Base-by-base conservation (phyloP, 2,797 vertebrate genomes). In the Darevskia mixta region DNA sequence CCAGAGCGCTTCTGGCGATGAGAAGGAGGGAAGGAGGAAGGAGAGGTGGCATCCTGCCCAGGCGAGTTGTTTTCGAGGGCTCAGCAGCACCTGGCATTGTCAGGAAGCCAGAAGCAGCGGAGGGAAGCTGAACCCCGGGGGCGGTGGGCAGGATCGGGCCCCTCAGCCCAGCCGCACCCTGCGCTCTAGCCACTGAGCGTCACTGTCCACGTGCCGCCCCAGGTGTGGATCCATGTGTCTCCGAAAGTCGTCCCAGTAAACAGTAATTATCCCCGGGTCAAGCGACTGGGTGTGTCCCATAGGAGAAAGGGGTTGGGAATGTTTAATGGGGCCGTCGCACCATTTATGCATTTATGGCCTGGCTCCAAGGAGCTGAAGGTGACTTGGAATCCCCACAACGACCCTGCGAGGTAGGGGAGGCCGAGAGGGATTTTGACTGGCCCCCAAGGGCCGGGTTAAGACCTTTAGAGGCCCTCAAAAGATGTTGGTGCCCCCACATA, bases 191-290 rank as follows among this genome's bases (percentile, higher is more conserved):
- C 18, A 25, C 8, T n/a, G 2, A 15, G 41, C 5, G 45, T 23
- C 58, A 5, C 23, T 23, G 25, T 25, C 20, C 13, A 75, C 32
- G 49, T 55, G 49, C 13, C 1, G n/a, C 29, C 49, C 55, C 87
- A 6, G 77, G 86, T 41, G 27, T 43, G 27, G 55, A 38, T 17
- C 86, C 89, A 67, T 41, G 82, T 43, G 77, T 35, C 27, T 69
- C 49, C 78, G 58, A 35, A 41, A 55, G 35, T 2, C 3, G 15
- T n/a, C 32, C 71, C 43, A 2, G 84, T 89, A 89, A 89, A 89
- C 79, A 89, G 35, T 81, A 77, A 87, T 90, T 87, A 77, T 10
- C 78, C 58, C 29, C 0, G 2, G 61, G 83, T 83, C 55, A 45
- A 29, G 69, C 1, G 2, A 20, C 49, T 23, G 77, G 83, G 87